Conservation (phyloP, 1,140 invertebrate species). For the Procambarus clarkii region DNA sequence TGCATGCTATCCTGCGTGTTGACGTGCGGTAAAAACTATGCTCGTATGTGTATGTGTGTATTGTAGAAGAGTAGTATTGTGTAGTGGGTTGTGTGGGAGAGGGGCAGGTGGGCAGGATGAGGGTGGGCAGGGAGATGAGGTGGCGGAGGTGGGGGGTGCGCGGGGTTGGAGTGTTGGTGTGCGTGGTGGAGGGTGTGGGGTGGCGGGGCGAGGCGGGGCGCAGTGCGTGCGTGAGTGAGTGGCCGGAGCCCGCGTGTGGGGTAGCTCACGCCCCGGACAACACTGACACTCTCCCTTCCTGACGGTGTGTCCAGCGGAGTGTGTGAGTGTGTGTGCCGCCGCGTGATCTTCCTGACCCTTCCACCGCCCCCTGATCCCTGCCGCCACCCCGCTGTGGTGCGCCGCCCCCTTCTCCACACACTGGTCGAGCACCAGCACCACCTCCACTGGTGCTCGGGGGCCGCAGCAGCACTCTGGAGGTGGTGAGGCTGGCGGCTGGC, state of each 20-base stretch:
- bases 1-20: constrained; percentile 10
- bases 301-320: constrained; percentile 12
- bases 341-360: not conserved
- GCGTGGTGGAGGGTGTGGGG: constrained; percentile 47
- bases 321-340: constrained; percentile 32
- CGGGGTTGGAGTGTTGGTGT: constrained; percentile 36
- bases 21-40: not conserved
- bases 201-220: constrained; percentile 35
- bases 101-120: constrained; percentile 2
- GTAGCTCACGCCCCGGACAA: constrained; percentile 4
- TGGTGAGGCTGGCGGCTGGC: constrained; percentile 34
- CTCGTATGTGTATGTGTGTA: not conserved
- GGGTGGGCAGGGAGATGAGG: constrained; percentile 9
- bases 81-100: constrained; percentile 4
- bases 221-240: constrained; percentile 64
- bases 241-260: constrained; percentile 48
- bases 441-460: constrained; percentile 3
- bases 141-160: constrained; percentile 15
- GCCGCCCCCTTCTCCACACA: not conserved
- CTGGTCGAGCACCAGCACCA: not conserved
- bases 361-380: not conserved
- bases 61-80: not conserved
- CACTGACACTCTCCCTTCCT: constrained; percentile 35
- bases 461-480: constrained; percentile 25
- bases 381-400: not conserved